A percentile compares a stretch with the other conserved stretches of the same genome.
Evolutionary conservation across 2,888 invertebrate genomes (phyloP).

Genomic region (Octodonta nipae): DNA sequence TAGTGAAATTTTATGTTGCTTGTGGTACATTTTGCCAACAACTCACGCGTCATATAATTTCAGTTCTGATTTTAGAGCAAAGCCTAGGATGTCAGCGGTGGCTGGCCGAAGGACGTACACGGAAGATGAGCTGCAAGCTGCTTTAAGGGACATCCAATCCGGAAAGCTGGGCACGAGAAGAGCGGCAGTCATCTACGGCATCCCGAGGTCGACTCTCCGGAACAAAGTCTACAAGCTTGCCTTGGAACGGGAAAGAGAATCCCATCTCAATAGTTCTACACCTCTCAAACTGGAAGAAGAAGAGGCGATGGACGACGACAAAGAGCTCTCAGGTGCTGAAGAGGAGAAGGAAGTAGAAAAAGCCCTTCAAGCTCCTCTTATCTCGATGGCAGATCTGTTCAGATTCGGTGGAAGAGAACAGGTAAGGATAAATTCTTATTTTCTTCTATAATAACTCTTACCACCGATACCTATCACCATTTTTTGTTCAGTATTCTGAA

Average conservation of each 20-base stretch:
- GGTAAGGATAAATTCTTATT: slow-evolving; percentile 9
- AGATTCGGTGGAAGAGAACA: slow-evolving; percentile 41
- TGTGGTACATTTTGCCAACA: too few relatives aligned
- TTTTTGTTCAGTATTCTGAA: not conserved
- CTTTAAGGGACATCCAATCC: slow-evolving; percentile 85
- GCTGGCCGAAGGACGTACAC: slow-evolving; percentile 72
- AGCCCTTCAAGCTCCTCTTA: slow-evolving; percentile 40
- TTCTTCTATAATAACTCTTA: too few relatives aligned
- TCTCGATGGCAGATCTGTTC: slow-evolving; percentile 47
- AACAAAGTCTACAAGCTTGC: slow-evolving; percentile 86
- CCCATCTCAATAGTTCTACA: slow-evolving; percentile 37
- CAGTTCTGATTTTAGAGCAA: slow-evolving; percentile 48
- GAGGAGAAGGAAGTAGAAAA: slow-evolving; percentile 48
- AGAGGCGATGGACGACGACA: slow-evolving; percentile 45
- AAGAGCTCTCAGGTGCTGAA: slow-evolving; percentile 44
- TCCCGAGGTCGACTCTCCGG: slow-evolving; percentile 87
- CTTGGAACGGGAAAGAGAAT: slow-evolving; percentile 56
- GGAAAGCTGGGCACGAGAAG: slow-evolving; percentile 85
- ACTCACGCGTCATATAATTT: too few relatives aligned
- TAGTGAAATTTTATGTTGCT: too few relatives aligned
- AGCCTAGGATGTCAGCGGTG: slow-evolving; percentile 52
- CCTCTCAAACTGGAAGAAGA: slow-evolving; percentile 36
- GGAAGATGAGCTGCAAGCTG: slow-evolving; percentile 87
- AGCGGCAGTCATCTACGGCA: slow-evolving; percentile 90
- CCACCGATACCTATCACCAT: too few relatives aligned